Percentiles rank a stretch among this genome's conserved stretches.
phyloP scores from a whole-genome alignment of 1,140 invertebrate genomes.

The Holotrichia oblita region DNA sequence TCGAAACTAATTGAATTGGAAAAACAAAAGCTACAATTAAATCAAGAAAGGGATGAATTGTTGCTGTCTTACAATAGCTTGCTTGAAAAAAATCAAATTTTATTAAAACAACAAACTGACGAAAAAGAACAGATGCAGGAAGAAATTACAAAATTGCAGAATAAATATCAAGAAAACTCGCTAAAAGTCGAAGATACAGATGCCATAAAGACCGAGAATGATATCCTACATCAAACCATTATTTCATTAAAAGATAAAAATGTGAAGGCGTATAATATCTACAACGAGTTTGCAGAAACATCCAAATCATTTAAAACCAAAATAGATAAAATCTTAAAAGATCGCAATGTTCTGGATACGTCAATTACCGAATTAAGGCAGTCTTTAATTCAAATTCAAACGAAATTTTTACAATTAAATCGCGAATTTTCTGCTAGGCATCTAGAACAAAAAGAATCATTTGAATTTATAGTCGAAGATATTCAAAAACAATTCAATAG shows the following conservation, averaged over 20 bases:
- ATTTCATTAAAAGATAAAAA: constrained; percentile 31
- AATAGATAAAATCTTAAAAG: constrained; percentile 44
- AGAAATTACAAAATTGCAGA: not conserved
- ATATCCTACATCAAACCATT: constrained; percentile 19
- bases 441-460: constrained; percentile 46
- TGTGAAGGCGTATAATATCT: constrained; percentile 15
- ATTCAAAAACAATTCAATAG: constrained; percentile 50
- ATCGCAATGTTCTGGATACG: constrained; percentile 46
- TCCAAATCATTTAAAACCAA: constrained; percentile 17
- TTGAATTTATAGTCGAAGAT: constrained; percentile 49
- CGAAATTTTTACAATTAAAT: constrained; percentile 38
- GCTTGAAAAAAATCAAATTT: constrained; percentile 14
- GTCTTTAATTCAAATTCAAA: constrained; percentile 42
- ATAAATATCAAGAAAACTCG: constrained; percentile 11
- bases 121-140: constrained; percentile 1
- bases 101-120: not conserved
- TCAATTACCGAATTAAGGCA: constrained; percentile 42
- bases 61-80: not conserved
- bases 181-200: not conserved
- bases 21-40: constrained; percentile 29
- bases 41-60: constrained; percentile 38
- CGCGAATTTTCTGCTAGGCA: constrained; percentile 31
- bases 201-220: constrained; percentile 30
- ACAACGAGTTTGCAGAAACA: constrained; percentile 5
- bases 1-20: constrained; percentile 33